These are phyloP conservation scores for Aepyceros melampus DNA, from an alignment of 2,113 vertebrate genomes.

Conservation along the genomic window DNA sequence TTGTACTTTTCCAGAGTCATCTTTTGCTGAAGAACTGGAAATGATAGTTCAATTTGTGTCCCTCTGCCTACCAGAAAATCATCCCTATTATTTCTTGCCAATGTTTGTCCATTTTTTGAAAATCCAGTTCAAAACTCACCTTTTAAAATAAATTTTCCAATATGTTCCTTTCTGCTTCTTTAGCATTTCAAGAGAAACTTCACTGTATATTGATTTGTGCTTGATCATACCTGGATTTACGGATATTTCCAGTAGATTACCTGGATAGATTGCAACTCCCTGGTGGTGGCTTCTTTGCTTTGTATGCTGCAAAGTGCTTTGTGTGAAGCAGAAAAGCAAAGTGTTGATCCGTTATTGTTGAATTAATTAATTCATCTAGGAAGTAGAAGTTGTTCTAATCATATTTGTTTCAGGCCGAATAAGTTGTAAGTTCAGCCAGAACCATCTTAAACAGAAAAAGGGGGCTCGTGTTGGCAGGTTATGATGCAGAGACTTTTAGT, in stretches of 20 bases:
- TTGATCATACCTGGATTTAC: neutral
- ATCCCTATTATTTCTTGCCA: neutral
- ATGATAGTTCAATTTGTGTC: neutral
- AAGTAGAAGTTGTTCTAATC: neutral
- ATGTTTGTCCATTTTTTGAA: neutral
- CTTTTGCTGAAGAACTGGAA: neutral
- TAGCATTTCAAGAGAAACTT: neutral
- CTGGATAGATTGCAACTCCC: neutral
- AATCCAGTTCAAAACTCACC: neutral
- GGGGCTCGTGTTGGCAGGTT: neutral
- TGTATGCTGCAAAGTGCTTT: neutral
- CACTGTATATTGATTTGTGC: neutral
- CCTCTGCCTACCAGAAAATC: neutral
- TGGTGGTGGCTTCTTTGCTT: neutral
- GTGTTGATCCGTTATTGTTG: neutral
- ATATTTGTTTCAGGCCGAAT: neutral
- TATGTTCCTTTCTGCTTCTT: neutral
- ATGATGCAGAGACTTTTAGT: neutral
- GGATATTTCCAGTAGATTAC: neutral
- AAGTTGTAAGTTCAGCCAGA: neutral
- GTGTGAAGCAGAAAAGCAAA: neutral
- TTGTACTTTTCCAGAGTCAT: neutral
- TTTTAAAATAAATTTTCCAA: neutral
- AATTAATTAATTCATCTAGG: neutral
- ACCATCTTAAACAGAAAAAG: neutral